These are phyloP conservation scores for Geococcyx californianus DNA, from an alignment of 2,113 vertebrate species.

Conservation along the genomic window DNA sequence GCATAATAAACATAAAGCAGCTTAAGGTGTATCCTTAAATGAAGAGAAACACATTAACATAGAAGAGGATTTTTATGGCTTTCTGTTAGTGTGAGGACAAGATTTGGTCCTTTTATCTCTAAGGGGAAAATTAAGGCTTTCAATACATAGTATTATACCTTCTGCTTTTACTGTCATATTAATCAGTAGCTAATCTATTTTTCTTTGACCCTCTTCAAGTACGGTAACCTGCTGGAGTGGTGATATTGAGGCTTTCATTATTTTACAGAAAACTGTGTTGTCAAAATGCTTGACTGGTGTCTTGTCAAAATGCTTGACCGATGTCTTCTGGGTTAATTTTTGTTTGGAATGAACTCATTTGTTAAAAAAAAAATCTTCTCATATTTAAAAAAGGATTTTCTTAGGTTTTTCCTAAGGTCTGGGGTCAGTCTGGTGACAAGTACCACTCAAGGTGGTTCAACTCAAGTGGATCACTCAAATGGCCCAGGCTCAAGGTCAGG, in stretches of 20 bases:
- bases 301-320: neutral
- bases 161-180: neutral
- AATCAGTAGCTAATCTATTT: neutral
- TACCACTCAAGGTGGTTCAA: neutral
- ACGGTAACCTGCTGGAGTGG: neutral
- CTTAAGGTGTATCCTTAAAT: neutral
- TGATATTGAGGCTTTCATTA: neutral
- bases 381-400: neutral
- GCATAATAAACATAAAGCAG: neutral
- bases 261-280: neutral
- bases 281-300: neutral
- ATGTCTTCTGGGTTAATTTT: neutral
- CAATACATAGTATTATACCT: neutral
- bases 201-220: neutral
- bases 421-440: neutral
- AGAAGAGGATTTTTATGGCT: neutral
- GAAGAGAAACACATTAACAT: neutral
- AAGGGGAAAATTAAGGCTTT: conserved; percentile 11
- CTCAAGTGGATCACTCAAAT: neutral
- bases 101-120: neutral
- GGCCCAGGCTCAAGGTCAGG: neutral
- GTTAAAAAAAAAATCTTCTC: neutral
- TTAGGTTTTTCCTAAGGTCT: neutral
- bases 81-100: neutral
- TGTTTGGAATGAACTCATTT: neutral